Evolutionary conservation across 1,140 invertebrate genomes (phyloP).

Genomic region (Catajapyx aquilonaris): DNA sequence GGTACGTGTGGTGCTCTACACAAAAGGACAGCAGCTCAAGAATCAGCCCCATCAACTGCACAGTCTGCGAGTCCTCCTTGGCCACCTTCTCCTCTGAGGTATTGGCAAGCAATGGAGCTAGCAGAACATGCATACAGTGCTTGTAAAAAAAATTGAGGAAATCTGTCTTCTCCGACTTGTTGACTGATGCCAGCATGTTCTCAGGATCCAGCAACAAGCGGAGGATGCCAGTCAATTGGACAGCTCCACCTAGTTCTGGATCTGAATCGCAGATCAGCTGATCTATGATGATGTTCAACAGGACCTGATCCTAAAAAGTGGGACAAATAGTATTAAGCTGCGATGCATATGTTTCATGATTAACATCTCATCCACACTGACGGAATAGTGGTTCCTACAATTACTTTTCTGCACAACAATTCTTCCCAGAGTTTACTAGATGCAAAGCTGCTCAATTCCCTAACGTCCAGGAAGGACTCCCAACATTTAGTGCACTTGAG

Average conservation of each 20-base stretch:
- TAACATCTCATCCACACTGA: too few relatives aligned
- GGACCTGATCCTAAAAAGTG: slow-evolving; percentile 62
- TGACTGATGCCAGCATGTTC: slow-evolving; percentile 85
- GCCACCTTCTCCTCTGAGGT: slow-evolving; percentile 60
- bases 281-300: slow-evolving; percentile 93
- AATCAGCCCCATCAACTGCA: slow-evolving; percentile 83
- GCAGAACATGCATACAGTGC: slow-evolving; percentile 86
- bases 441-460: too few relatives aligned
- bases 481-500: too few relatives aligned
- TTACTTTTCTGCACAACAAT: slow-evolving; percentile 5
- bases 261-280: slow-evolving; percentile 77
- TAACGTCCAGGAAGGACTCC: too few relatives aligned
- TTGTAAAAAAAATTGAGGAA: slow-evolving; percentile 99
- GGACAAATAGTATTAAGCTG: too few relatives aligned
- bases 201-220: slow-evolving; percentile 91
- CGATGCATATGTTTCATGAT: too few relatives aligned
- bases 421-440: slow-evolving; percentile 10
- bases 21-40: slow-evolving; percentile 95
- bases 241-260: slow-evolving; percentile 83
- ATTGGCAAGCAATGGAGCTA: slow-evolving; percentile 71
- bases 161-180: slow-evolving; percentile 93
- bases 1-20: slow-evolving; percentile 98
- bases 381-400: too few relatives aligned
- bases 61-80: slow-evolving; percentile 87
- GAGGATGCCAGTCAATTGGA: slow-evolving; percentile 85